Evolutionary conservation across 2,888 invertebrate species (phyloP).

Genomic region (Trichogramma dendrolimi): DNA sequence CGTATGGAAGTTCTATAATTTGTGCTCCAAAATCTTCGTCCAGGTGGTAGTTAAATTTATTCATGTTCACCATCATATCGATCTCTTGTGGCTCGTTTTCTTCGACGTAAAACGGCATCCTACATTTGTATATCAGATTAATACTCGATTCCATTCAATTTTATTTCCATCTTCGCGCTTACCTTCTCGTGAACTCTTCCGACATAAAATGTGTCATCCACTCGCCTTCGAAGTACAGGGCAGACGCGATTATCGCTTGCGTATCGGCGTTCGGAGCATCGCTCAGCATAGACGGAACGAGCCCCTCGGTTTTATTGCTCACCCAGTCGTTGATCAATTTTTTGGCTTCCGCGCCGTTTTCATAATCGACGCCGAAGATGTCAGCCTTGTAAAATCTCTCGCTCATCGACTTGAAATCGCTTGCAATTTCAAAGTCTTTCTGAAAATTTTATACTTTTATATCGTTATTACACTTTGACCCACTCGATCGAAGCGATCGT

Average conservation of each 20-base stretch:
- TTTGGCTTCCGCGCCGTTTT: constrained; percentile 49
- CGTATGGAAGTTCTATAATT: constrained; percentile 69
- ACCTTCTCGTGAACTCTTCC: constrained; percentile 57
- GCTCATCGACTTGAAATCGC: constrained; percentile 56
- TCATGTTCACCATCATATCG: constrained; percentile 67
- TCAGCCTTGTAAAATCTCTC: constrained; percentile 58
- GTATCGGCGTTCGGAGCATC: constrained; percentile 57
- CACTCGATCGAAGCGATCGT: too few species aligned
- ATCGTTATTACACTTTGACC: too few species aligned
- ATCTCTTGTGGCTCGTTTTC: constrained; percentile 46
- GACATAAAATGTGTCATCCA: constrained; percentile 64
- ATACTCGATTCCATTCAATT: too few species aligned
- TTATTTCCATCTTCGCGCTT: constrained; percentile 25
- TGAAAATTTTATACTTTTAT: too few species aligned
- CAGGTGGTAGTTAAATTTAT: constrained; percentile 59
- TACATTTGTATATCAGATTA: too few species aligned
- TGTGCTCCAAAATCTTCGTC: constrained; percentile 57
- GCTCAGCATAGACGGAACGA: constrained; percentile 60
- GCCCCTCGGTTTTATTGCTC: constrained; percentile 58
- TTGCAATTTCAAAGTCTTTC: constrained; percentile 38
- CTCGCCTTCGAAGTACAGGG: constrained; percentile 68
- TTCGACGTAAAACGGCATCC: constrained; percentile 53
- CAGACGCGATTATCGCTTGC: constrained; percentile 63
- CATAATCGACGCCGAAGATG: constrained; percentile 58
- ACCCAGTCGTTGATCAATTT: constrained; percentile 65